A percentile compares a stretch with the other conserved stretches of the same genome.
phyloP scores from a whole-genome alignment of 2,888 invertebrate genomes.

The Ophonus ardosiacus region DNA sequence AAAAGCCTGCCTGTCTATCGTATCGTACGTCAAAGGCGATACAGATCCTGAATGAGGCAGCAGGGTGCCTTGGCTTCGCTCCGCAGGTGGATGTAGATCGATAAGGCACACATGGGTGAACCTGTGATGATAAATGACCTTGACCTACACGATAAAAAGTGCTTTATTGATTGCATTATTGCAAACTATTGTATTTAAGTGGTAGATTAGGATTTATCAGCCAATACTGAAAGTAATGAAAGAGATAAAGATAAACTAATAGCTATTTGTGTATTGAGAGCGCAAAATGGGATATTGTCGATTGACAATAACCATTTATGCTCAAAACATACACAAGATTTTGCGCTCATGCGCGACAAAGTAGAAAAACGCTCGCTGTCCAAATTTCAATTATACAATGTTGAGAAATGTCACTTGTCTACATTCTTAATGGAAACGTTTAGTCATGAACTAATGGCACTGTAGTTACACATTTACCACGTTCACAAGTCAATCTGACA shows the following conservation, averaged over 20 bases:
- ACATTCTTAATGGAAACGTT: too few relatives aligned
- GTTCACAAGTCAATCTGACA: too few relatives aligned
- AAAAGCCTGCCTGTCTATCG: neutral
- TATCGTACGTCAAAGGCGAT: neutral
- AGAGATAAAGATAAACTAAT: neutral
- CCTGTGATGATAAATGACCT: conserved; percentile 13
- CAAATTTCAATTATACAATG: too few relatives aligned
- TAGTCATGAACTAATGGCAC: too few relatives aligned
- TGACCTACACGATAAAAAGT: neutral
- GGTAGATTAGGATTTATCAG: neutral
- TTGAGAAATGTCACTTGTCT: too few relatives aligned
- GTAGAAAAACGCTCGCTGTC: too few relatives aligned
- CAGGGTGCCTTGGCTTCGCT: neutral
- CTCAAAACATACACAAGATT: too few relatives aligned
- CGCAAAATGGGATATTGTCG: too few relatives aligned
- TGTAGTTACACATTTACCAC: too few relatives aligned
- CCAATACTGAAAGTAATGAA: neutral
- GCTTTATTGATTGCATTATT: neutral
- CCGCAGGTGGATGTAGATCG: conserved; percentile 15
- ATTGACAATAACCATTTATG: too few relatives aligned
- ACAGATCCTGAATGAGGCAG: neutral
- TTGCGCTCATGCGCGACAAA: too few relatives aligned
- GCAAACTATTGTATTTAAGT: neutral
- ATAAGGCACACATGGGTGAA: neutral
- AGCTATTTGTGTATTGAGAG: too few relatives aligned